Percentiles rank a stretch among this genome's conserved stretches.
Evolutionary conservation across 2,113 vertebrate genomes (phyloP).

Genomic region (Cyprinodon tularosa): DNA sequence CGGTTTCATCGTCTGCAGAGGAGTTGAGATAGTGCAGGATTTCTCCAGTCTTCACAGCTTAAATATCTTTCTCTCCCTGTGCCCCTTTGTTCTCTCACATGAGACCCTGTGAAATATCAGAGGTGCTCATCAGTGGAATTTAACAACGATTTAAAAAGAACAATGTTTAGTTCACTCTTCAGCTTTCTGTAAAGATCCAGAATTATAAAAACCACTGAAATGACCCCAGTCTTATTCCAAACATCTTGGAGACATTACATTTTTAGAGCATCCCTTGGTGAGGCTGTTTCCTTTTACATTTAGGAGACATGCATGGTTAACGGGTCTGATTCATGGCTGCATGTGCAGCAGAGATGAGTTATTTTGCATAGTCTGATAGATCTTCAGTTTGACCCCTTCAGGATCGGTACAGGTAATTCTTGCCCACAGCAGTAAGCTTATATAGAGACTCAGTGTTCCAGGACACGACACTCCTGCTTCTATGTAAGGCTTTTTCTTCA

Average conservation of each 20-base stretch:
- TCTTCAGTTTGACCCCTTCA: background rate
- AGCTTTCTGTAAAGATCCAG: background rate
- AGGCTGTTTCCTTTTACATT: background rate
- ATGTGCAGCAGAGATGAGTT: background rate
- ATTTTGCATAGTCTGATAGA: background rate
- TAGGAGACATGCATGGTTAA: background rate
- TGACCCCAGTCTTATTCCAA: background rate
- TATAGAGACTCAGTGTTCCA: background rate
- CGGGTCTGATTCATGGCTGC: background rate
- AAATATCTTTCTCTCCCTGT: constrained; percentile 22
- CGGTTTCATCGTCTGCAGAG: constrained; percentile 9
- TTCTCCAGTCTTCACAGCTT: constrained; percentile 24
- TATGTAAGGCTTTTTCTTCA: background rate
- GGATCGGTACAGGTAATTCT: background rate
- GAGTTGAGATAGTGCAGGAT: constrained; percentile 54
- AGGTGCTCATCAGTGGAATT: background rate
- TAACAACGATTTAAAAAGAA: background rate
- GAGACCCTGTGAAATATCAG: constrained; percentile 60
- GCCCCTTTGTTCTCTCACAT: constrained; percentile 51
- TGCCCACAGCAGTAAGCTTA: background rate
- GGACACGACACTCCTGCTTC: background rate
- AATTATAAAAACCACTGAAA: background rate
- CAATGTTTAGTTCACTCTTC: background rate
- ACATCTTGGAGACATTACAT: background rate
- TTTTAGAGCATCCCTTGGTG: too few species aligned